These are phyloP conservation scores for Rhopilema esculentum DNA, from an alignment of 30 jellyfish, hydroid and myxozoan species.

Conservation along the genomic window DNA sequence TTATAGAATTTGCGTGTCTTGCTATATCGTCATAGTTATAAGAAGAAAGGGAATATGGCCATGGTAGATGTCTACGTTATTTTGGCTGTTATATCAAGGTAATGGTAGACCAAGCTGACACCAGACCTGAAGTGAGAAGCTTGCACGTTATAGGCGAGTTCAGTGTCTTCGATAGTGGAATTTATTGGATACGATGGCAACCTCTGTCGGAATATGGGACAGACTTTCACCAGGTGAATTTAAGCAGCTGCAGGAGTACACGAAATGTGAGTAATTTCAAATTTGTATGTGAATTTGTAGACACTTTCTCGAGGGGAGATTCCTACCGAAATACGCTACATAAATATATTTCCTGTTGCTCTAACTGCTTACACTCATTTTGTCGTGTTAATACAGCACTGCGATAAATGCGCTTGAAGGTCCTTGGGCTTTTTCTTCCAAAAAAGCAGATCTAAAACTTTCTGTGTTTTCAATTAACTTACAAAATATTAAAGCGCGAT, in stretches of 20 bases:
- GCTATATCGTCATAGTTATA: not conserved
- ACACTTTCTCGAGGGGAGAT: not conserved
- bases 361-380: not conserved
- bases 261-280: slow-evolving; percentile 81
- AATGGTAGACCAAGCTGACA: not conserved
- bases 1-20: not conserved
- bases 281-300: not conserved
- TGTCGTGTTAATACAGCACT: not conserved
- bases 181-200: slow-evolving; percentile 68
- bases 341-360: not conserved
- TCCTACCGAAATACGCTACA: not conserved
- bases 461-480: not conserved
- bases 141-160: not conserved
- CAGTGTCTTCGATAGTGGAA: not conserved
- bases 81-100: not conserved
- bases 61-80: not conserved
- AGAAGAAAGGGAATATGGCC: not conserved
- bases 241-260: slow-evolving; percentile 92
- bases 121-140: not conserved
- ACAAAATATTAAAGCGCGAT: not conserved
- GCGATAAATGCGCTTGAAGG: not conserved
- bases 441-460: not conserved
- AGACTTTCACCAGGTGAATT: slow-evolving; percentile 91
- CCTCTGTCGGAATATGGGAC: slow-evolving; percentile 94
- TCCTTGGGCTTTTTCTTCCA: not conserved